These are phyloP conservation scores for Falco novaeseelandiae DNA, from an alignment of 2,797 vertebrate species.

Conservation along the genomic window DNA sequence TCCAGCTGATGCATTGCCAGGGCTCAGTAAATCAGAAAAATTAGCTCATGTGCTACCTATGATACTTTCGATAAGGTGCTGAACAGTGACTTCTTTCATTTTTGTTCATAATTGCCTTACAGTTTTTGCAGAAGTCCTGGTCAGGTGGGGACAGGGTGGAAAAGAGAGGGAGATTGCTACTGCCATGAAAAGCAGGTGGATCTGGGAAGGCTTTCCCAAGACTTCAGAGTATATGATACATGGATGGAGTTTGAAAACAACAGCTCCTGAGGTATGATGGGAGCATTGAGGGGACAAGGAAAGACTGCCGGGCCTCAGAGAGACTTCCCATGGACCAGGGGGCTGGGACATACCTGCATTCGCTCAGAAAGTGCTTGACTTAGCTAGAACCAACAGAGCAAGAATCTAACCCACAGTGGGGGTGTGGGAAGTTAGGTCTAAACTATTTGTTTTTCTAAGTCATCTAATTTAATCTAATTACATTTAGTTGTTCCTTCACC, in stretches of 20 bases:
- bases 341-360: not conserved
- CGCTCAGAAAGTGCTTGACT: not conserved
- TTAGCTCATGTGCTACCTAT: not conserved
- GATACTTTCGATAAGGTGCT: not conserved
- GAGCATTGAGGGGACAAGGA: not conserved
- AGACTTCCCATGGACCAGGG: not conserved
- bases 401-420: not conserved
- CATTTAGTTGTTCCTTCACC: not conserved
- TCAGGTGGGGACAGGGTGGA: not conserved
- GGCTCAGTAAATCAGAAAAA: not conserved
- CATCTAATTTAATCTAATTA: not conserved
- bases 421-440: not conserved
- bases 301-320: not conserved
- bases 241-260: not conserved
- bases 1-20: not conserved
- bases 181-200: not conserved
- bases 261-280: not conserved
- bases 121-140: not conserved
- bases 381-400: not conserved
- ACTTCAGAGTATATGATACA: not conserved
- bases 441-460: not conserved
- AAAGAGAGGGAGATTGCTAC: not conserved
- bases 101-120: not conserved
- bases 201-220: not conserved
- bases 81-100: not conserved